Conservation (phyloP, 2,113 vertebrate species). For the Rhynchopsitta pachyrhyncha region DNA sequence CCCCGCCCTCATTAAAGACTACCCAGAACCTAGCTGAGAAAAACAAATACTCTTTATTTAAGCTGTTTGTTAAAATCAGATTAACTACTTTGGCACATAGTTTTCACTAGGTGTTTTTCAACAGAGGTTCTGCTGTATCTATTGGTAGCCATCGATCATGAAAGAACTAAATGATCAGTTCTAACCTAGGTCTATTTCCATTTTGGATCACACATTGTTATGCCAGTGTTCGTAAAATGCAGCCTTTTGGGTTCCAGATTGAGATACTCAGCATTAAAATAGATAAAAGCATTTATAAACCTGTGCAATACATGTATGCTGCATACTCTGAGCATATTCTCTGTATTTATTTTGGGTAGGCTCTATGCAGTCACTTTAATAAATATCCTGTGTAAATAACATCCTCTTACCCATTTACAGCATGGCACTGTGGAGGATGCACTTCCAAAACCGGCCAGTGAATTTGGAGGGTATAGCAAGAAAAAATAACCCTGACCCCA, state of each 20-base stretch:
- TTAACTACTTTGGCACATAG: not conserved
- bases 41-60: conserved; percentile 10
- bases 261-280: not conserved
- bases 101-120: not conserved
- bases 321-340: not conserved
- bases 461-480: not conserved
- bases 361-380: not conserved
- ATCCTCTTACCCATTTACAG: not conserved
- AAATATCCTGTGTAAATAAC: not conserved
- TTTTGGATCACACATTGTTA: not conserved
- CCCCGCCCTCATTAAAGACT: not conserved
- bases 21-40: not conserved
- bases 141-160: not conserved
- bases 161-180: not conserved
- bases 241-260: not conserved
- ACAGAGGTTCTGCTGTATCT: not conserved
- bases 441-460: not conserved
- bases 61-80: not conserved
- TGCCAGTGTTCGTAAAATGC: not conserved
- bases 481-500: not conserved
- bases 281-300: not conserved
- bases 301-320: not conserved
- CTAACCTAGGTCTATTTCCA: not conserved
- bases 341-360: not conserved
- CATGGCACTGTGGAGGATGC: not conserved